These are phyloP conservation scores for Channallabes apus DNA, from an alignment of 2,797 vertebrate genomes.

Conservation along the genomic window DNA sequence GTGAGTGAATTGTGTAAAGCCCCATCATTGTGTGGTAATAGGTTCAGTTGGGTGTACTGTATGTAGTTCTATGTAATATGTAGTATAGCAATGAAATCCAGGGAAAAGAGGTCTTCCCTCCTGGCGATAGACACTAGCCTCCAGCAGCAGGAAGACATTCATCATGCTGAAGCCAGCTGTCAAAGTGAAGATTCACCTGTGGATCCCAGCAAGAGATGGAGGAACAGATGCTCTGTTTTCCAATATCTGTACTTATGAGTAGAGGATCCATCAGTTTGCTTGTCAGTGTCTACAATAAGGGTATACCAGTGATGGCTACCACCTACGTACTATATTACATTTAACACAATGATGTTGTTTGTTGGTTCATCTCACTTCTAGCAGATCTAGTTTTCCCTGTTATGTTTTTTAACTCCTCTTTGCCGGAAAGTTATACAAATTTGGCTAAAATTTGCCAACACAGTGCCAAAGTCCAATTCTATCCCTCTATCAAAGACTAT, in stretches of 20 bases:
- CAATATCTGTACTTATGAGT: conserved; percentile 15
- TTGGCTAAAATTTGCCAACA: neutral
- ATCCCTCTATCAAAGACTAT: neutral
- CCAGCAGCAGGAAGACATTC: conserved; percentile 39
- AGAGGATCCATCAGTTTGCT: conserved; percentile 6
- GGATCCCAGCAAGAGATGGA: conserved; percentile 21
- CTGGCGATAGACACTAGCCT: conserved; percentile 43
- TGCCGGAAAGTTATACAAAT: neutral
- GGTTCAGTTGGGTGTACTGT: neutral
- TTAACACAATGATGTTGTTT: neutral
- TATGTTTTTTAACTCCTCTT: neutral
- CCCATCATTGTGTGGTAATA: neutral
- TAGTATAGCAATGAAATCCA: neutral
- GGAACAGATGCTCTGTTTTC: conserved; percentile 12
- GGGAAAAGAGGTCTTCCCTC: conserved; percentile 24
- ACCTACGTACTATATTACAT: neutral
- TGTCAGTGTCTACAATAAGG: conserved; percentile 23
- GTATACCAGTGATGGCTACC: conserved; percentile 32
- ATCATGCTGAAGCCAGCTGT: conserved; percentile 45
- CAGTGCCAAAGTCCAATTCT: neutral
- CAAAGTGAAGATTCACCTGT: conserved; percentile 43
- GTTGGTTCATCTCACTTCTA: neutral
- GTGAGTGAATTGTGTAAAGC: neutral
- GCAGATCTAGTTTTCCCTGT: neutral
- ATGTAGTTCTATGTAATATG: neutral